phyloP scores from a whole-genome alignment of 2,797 vertebrate species.

The Danio aesculapii region DNA sequence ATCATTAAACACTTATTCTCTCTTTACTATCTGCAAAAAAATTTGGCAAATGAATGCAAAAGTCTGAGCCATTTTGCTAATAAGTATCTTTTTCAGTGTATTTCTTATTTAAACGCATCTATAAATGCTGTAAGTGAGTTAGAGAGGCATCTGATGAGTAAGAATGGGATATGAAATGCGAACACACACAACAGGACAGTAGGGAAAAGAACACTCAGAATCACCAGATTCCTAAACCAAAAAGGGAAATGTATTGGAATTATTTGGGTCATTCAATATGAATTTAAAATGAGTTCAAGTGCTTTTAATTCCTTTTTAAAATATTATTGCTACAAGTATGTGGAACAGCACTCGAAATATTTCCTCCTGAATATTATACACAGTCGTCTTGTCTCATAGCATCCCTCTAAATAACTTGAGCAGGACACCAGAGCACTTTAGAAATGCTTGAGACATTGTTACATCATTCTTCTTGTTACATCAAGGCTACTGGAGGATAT shows the following conservation, averaged over 20 bases:
- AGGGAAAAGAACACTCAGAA: not conserved
- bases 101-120: slow-evolving; percentile 57
- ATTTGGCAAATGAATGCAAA: not conserved
- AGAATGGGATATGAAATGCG: not conserved
- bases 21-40: not conserved
- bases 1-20: not conserved
- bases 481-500: not conserved
- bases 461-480: slow-evolving; percentile 30
- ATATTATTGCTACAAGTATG: not conserved
- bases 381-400: not conserved
- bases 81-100: slow-evolving; percentile 48
- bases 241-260: not conserved
- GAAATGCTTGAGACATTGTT: slow-evolving; percentile 30
- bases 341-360: not conserved
- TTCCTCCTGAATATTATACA: not conserved
- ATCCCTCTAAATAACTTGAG: slow-evolving; percentile 18
- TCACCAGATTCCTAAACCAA: slow-evolving; percentile 7
- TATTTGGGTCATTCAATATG: not conserved
- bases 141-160: slow-evolving; percentile 31
- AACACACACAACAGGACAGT: not conserved
- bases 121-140: slow-evolving; percentile 49
- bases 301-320: not conserved
- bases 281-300: not conserved
- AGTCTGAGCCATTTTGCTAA: slow-evolving; percentile 23
- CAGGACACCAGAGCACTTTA: not conserved